These are phyloP conservation scores for Rutilus rutilus DNA, from an alignment of 2,113 vertebrate species.

Conservation along the genomic window DNA sequence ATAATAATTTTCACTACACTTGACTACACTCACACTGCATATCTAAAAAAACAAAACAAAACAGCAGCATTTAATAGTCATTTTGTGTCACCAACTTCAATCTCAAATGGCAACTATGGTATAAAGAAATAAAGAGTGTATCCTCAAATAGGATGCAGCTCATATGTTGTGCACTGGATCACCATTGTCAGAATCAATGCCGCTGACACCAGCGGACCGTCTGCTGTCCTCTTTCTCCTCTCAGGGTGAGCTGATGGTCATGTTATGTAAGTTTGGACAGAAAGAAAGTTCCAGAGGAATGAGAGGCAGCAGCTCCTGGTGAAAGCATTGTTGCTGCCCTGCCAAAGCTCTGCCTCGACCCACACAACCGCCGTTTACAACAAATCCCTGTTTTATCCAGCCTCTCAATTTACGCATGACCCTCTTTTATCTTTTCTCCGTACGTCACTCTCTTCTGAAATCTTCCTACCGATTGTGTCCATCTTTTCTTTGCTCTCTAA, in stretches of 20 bases:
- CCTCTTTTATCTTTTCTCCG: neutral
- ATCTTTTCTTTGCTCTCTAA: neutral
- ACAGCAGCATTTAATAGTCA: no score
- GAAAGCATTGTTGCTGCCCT: conserved; percentile 37
- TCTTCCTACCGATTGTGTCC: neutral
- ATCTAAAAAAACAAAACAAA: no score
- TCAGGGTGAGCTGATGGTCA: neutral
- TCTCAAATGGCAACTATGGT: no score
- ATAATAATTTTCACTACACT: no score
- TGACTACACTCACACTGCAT: no score
- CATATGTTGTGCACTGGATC: neutral
- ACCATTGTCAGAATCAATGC: neutral
- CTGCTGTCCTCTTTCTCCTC: neutral
- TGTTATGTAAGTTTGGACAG: neutral
- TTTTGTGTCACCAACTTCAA: no score
- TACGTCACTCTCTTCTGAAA: conserved; percentile 33
- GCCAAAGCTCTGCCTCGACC: conserved; percentile 32
- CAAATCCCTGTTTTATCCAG: neutral
- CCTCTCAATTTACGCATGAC: neutral
- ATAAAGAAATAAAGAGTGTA: neutral
- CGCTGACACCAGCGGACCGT: neutral
- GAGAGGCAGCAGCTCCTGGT: neutral
- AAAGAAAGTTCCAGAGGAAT: neutral
- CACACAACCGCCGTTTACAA: neutral
- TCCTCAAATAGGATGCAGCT: neutral